Evolutionary conservation across 1,140 invertebrate genomes (phyloP).

Genomic region (Panagrolaimus sp.): DNA sequence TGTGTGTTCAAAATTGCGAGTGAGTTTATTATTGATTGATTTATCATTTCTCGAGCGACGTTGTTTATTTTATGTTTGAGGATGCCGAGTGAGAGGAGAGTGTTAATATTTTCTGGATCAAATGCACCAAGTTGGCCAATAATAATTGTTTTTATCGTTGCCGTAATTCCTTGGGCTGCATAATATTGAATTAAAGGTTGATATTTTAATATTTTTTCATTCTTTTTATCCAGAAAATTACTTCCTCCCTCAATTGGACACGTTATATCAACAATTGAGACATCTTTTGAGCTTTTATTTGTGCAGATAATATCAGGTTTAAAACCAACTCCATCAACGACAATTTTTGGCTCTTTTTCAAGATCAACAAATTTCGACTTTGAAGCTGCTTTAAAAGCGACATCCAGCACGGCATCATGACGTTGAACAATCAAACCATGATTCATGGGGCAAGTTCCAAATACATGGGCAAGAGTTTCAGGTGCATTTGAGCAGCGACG

Average conservation of each 20-base stretch:
- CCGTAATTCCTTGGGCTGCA: neutral
- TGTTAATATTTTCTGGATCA: neutral
- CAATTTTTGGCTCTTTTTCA: neutral
- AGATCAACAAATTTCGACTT: neutral
- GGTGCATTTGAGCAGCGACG: neutral
- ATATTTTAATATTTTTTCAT: neutral
- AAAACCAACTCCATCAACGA: neutral
- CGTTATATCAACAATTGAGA: neutral
- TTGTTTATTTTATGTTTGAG: neutral
- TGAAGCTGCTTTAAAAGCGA: neutral
- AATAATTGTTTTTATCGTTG: neutral
- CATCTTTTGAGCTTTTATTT: neutral
- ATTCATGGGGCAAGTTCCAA: neutral
- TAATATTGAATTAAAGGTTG: neutral
- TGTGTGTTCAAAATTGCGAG: too few species aligned
- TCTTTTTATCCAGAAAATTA: neutral
- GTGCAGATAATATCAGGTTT: neutral
- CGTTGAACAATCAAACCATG: neutral
- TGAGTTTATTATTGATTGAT: too few species aligned
- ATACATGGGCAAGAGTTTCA: neutral
- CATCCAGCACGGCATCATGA: neutral
- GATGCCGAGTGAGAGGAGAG: neutral
- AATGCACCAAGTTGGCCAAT: neutral
- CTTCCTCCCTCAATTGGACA: constrained; percentile 3
- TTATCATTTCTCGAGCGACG: neutral